Conservation (phyloP, 2,113 vertebrate genomes). For the Macquaria australasica region DNA sequence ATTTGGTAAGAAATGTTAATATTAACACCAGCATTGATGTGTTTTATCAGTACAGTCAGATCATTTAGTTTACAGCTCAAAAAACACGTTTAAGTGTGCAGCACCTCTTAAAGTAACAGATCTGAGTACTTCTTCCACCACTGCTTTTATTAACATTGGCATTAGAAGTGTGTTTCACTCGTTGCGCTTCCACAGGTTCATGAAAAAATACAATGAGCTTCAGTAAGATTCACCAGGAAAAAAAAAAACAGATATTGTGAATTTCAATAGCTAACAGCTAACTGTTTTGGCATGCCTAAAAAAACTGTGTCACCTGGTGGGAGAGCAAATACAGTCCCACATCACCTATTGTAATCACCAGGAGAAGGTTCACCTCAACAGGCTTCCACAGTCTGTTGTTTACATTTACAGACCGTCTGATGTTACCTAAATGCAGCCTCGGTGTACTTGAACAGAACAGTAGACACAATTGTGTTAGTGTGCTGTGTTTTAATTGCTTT, state of each 20-base stretch:
- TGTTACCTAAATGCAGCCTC: conserved; percentile 29
- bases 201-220: neutral
- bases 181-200: neutral
- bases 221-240: neutral
- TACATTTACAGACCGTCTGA: conserved; percentile 30
- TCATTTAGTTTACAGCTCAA: no score
- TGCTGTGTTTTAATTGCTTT: conserved; percentile 62
- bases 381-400: neutral
- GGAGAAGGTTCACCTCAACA: neutral
- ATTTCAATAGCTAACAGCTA: no score
- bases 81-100: no score
- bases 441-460: neutral
- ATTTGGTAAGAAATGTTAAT: no score
- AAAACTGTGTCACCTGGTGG: neutral
- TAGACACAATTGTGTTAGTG: conserved; percentile 11
- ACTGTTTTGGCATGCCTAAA: no score
- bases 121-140: no score
- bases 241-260: neutral
- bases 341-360: neutral
- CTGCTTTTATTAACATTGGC: neutral
- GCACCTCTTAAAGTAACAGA: no score
- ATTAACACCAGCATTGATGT: no score
- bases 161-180: neutral
- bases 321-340: neutral
- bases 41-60: no score